Base-by-base conservation (phyloP, 2,888 invertebrate genomes). In the Oxycera nigricornis region DNA sequence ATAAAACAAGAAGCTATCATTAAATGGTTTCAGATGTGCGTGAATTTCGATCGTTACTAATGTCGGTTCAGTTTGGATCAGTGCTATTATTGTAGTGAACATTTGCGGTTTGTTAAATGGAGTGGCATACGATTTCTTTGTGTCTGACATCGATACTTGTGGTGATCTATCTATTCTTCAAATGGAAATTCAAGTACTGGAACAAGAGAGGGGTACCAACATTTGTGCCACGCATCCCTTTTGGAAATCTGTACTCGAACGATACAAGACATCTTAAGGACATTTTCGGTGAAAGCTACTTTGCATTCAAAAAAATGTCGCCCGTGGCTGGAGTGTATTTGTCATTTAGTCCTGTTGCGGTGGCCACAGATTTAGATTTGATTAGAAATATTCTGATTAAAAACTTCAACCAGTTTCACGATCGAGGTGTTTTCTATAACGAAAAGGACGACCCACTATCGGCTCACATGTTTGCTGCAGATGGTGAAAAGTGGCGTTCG, bases 401-500 rank as follows among this genome's bases (percentile, higher is more conserved):
- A 74, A 86, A 86, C 75, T 86, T 86, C 75, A 67, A 78, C 0
- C 79, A 82, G 72, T 86, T 86, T 76, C 79, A 81, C 0, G 80
- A 82, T 76, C 82, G 85, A 24, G 83, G 83, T 6, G 78, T 82
- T 35, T 82, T 80, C 39, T 80, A 81, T 52, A 83, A 86, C 70
- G 83, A 82, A 17, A 78, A 79, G 35, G 79, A 81, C 59, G 85
- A 86, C 78, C 86, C 86, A 1, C 65, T 86, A 0, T 80, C 82
- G 14, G 84, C 78, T 1, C 83, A 85, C 79, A 78, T 86, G 3
- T 82, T 85, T 73, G 80, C 81, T 65, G 74, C 84, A 74, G 83
- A 83, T 17, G 86, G 86, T 0, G 79, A 82, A 0, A 83, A 84
- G 35, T 88, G 88, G 88, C 86, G 83, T 62, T 80, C 82, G 22